These are phyloP conservation scores for Rhagoletis zephyria DNA, from an alignment of 1,140 invertebrate genomes.

Conservation along the genomic window DNA sequence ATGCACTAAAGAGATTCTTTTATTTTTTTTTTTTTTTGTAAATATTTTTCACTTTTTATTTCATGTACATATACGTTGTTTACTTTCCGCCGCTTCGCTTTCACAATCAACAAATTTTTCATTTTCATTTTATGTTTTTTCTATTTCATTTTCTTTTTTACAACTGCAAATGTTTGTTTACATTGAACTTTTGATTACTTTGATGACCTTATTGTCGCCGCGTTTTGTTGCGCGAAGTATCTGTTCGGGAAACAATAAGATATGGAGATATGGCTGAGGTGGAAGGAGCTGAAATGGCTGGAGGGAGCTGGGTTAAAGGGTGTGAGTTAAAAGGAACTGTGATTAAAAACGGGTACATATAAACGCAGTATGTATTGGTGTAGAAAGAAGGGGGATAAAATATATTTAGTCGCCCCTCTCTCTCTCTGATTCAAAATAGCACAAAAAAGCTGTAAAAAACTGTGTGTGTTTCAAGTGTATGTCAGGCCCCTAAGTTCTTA, in stretches of 20 bases:
- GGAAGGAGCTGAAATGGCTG: background rate
- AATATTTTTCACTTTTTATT: background rate
- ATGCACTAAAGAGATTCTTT: too few species aligned
- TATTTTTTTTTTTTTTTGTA: background rate
- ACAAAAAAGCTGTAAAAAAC: too few species aligned
- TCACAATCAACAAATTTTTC: background rate
- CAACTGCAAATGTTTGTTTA: background rate
- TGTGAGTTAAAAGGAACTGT: background rate
- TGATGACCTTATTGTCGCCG: background rate
- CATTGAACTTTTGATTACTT: conserved; percentile 4
- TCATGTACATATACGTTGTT: background rate
- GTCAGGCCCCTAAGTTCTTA: too few species aligned
- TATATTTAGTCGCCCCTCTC: too few species aligned
- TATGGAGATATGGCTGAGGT: background rate
- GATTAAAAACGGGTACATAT: too few species aligned
- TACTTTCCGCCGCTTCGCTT: background rate
- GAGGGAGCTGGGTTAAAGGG: background rate
- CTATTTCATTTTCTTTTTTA: too few species aligned
- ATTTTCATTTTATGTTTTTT: too few species aligned
- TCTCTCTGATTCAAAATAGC: too few species aligned
- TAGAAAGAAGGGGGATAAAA: too few species aligned
- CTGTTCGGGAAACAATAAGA: too few species aligned
- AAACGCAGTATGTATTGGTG: too few species aligned
- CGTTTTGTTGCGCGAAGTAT: background rate
- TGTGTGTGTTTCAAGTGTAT: too few species aligned